These are phyloP conservation scores for Xanthia togata DNA, from an alignment of 2,888 invertebrate species.

Conservation along the genomic window DNA sequence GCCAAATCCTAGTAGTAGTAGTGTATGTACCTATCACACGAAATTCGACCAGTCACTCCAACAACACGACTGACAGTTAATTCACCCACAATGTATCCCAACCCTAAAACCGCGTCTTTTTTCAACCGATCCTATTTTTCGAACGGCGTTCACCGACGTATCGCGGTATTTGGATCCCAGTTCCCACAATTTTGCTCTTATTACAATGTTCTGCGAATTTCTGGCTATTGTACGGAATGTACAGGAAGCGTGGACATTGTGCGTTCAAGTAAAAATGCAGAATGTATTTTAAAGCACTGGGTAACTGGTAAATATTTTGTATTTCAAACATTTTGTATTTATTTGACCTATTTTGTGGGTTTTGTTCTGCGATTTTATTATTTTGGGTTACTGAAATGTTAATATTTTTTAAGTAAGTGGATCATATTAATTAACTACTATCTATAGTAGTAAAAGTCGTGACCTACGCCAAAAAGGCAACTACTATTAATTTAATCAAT, in stretches of 20 bases:
- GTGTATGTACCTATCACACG: background rate
- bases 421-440: background rate
- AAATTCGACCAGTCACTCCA: background rate
- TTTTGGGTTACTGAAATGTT: background rate
- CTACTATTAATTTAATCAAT: too few species aligned
- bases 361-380: background rate
- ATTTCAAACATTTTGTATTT: constrained; percentile 10
- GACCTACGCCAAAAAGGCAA: too few species aligned
- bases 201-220: constrained; percentile 56
- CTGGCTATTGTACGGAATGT: constrained; percentile 33
- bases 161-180: constrained; percentile 67
- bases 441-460: too few species aligned
- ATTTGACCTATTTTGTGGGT: constrained; percentile 21
- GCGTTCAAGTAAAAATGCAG: constrained; percentile 47
- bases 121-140: constrained; percentile 65
- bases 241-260: constrained; percentile 44
- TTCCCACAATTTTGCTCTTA: constrained; percentile 59
- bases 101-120: constrained; percentile 38
- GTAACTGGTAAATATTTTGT: constrained; percentile 25
- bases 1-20: background rate
- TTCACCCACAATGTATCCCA: constrained; percentile 25
- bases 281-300: constrained; percentile 42
- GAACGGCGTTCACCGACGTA: constrained; percentile 57
- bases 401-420: background rate
- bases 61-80: constrained; percentile 17